These are phyloP conservation scores for Troides helena DNA, from an alignment of 2,888 invertebrate genomes.

Conservation along the genomic window DNA sequence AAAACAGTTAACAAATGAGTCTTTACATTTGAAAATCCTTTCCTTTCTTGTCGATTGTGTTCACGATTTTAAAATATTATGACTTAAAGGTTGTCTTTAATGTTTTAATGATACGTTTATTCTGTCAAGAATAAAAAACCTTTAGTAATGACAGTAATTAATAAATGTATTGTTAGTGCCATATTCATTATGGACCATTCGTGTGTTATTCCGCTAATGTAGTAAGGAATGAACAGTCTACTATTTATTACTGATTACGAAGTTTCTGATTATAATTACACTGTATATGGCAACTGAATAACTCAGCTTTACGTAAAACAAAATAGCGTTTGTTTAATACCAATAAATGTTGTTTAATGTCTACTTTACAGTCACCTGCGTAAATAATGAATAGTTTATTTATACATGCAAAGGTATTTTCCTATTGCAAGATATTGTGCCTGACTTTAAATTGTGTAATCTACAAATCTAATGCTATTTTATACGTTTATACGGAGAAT, in stretches of 20 bases:
- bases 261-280: slow-evolving; percentile 5
- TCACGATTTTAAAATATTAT: too few species aligned
- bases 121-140: too few species aligned
- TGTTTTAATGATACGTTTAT: too few species aligned
- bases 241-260: slow-evolving; percentile 1
- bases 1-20: too few species aligned
- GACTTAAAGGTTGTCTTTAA: too few species aligned
- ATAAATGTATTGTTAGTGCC: too few species aligned
- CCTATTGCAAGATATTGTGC: background rate
- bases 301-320: slow-evolving; percentile 15
- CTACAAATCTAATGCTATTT: too few species aligned
- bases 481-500: too few species aligned
- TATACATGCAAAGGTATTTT: background rate
- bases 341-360: background rate
- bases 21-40: too few species aligned
- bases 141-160: too few species aligned
- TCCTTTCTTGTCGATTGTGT: too few species aligned
- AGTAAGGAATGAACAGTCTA: slow-evolving; percentile 8
- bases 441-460: too few species aligned
- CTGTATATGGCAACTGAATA: slow-evolving; percentile 9
- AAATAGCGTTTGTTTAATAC: background rate
- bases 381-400: background rate
- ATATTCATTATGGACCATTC: background rate
- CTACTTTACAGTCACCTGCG: background rate
- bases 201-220: slow-evolving; percentile 7